Evolutionary conservation across 2,888 invertebrate species (phyloP).

Genomic region (Baccha elongata): DNA sequence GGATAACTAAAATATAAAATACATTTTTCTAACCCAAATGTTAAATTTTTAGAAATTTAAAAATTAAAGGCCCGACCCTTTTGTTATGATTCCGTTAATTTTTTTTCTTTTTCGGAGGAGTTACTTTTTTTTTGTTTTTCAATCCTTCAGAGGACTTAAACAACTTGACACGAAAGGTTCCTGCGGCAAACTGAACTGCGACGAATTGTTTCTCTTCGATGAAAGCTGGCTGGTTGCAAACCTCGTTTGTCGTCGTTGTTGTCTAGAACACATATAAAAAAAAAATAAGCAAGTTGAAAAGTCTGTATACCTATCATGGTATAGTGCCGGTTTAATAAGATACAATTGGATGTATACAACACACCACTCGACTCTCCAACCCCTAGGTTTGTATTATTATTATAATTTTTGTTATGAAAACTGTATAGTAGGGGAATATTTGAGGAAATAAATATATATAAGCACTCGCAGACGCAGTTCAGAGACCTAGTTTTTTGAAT

Average conservation of each 20-base stretch:
- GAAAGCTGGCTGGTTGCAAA: slow-evolving; percentile 31
- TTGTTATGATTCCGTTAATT: slow-evolving; percentile 36
- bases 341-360: slow-evolving; percentile 52
- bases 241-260: slow-evolving; percentile 20
- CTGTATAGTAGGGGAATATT: slow-evolving; percentile 43
- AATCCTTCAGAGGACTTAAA: slow-evolving; percentile 18
- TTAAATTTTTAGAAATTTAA: slow-evolving; percentile 15
- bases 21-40: too few species aligned
- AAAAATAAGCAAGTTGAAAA: slow-evolving; percentile 15
- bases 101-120: slow-evolving; percentile 5
- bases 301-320: slow-evolving; percentile 47
- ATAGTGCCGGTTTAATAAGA: slow-evolving; percentile 59
- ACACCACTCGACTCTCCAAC: slow-evolving; percentile 34
- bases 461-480: slow-evolving; percentile 69
- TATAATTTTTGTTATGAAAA: not conserved
- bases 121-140: not conserved
- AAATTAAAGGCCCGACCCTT: slow-evolving; percentile 51
- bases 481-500: slow-evolving; percentile 67
- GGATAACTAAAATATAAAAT: too few species aligned
- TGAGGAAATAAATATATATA: slow-evolving; percentile 25
- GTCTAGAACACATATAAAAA: slow-evolving; percentile 1
- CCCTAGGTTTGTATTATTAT: slow-evolving; percentile 17
- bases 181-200: slow-evolving; percentile 67
- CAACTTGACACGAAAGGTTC: slow-evolving; percentile 59
- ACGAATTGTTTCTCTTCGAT: slow-evolving; percentile 58